These are phyloP conservation scores for Hipposideros armiger DNA, from an alignment of 2,113 vertebrate species.

Conservation along the genomic window DNA sequence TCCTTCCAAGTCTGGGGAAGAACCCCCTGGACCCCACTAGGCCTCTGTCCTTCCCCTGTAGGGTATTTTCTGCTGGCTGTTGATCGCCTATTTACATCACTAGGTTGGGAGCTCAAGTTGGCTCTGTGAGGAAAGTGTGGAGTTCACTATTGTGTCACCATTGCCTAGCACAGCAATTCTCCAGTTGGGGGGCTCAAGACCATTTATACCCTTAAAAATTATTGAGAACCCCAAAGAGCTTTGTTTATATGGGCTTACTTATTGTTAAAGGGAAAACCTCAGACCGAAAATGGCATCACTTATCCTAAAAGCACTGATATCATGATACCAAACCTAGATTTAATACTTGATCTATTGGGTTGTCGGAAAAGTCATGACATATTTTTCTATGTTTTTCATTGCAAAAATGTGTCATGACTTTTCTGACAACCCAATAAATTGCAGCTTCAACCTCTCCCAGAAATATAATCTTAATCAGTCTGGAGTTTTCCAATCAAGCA, in stretches of 20 bases:
- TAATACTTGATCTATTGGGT: background rate
- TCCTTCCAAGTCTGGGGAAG: background rate
- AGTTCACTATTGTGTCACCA: background rate
- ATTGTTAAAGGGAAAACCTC: background rate
- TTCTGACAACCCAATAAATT: background rate
- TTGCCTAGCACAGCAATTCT: background rate
- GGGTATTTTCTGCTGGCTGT: background rate
- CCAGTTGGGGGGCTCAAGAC: background rate
- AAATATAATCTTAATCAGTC: background rate
- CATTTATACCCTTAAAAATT: background rate
- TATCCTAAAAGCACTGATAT: background rate
- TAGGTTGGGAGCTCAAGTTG: background rate
- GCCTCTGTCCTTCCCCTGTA: background rate
- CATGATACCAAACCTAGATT: background rate
- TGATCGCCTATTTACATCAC: background rate
- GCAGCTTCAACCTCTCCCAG: background rate
- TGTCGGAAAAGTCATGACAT: background rate
- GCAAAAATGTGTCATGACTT: too few species aligned
- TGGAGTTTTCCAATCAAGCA: too few species aligned
- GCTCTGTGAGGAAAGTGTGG: background rate
- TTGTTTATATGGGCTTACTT: background rate
- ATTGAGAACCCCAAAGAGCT: background rate
- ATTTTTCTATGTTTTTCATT: too few species aligned
- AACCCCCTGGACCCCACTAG: accelerated
- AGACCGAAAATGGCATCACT: background rate